Evolutionary conservation across 2,113 vertebrate species (phyloP).

Genomic region (Nothocercus julius): DNA sequence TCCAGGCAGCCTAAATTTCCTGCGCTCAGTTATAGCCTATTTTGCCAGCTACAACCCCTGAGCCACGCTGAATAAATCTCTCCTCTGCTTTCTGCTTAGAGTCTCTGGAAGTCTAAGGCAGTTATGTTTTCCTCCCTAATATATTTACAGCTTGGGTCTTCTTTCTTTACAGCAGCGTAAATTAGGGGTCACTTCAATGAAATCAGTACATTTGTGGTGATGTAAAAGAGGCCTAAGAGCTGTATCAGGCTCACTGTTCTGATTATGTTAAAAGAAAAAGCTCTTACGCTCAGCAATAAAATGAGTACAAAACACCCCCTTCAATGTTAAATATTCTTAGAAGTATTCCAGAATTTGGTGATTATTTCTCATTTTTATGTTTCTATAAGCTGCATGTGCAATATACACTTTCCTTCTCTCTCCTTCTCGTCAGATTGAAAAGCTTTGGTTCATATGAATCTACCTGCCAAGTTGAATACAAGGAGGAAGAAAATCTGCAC

Average conservation of each 20-base stretch:
- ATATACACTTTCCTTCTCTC: not conserved
- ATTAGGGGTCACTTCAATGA: constrained; percentile 3
- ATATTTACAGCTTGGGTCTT: constrained; percentile 23
- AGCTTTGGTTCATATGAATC: not conserved
- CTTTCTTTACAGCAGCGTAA: not conserved
- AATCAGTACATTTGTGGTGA: not conserved
- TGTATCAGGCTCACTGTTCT: not conserved
- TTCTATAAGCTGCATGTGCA: not conserved
- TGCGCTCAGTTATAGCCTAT: not conserved
- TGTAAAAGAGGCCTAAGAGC: not conserved
- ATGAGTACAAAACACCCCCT: not conserved
- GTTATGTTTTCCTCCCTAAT: not conserved
- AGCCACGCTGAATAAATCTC: constrained; percentile 43
- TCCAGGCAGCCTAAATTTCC: not conserved
- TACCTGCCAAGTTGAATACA: not conserved
- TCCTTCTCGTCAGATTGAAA: not conserved
- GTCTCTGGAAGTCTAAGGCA: not conserved
- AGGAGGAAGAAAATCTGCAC: not conserved
- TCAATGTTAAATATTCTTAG: not conserved
- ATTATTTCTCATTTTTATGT: not conserved
- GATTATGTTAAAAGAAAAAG: not conserved
- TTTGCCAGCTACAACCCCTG: not conserved
- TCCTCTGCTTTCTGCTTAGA: not conserved
- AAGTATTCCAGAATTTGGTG: not conserved
- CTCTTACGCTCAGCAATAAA: not conserved